Base-by-base conservation (phyloP, 2,888 invertebrate species). In the Drepanosiphum platanoidis region DNA sequence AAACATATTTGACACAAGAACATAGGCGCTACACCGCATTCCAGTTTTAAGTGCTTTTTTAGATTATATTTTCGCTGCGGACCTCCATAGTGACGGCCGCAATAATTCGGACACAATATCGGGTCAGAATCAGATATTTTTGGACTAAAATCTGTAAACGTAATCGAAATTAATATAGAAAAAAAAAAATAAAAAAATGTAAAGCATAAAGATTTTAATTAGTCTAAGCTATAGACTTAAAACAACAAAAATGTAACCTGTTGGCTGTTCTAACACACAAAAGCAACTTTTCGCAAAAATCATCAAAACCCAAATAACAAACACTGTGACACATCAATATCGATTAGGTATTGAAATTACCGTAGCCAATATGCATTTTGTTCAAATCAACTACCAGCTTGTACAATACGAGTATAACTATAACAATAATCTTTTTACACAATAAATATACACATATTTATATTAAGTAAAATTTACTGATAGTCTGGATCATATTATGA, bases 1-100 rank as follows among this genome's bases (percentile, higher is more conserved):
- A 92, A 89, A 91, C 95, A 95, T 90, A 93, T 92, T 80, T 93
- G 93, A 88, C 95, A 95, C 90, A 91, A 93, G 92, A 93, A 95
- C 91, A 92, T 93, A 88, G 92, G 94, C 89, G 92, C 94, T 91
- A 93, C 94, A 15, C 90, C 90, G 86, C 90, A 90, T 74, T 90
- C 88, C 86, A 88, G 88, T 77, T 88, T 87, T 82, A 89, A 88
- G 87, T 90, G 90, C 27, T 90, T 88, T 72, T 88, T 88, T 34
- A 90, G 87, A 79, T 84, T 83, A 66, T 88, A 88, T 68, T 87
- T 87, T 74, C 87, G 87, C 39, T 87, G 61, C 11, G 61, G 32
- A 1, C 81, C 81, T 2, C 71, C 87, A 42, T 88, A 88, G 79
- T 88, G 88, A 36, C 83, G 82, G 34, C 88, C 87, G 36, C 88